Percentiles rank a stretch among this genome's conserved stretches.
Evolutionary conservation across 92 coral and sea anemone genomes (phyloP).

Genomic region (Epizoanthus scotinus): DNA sequence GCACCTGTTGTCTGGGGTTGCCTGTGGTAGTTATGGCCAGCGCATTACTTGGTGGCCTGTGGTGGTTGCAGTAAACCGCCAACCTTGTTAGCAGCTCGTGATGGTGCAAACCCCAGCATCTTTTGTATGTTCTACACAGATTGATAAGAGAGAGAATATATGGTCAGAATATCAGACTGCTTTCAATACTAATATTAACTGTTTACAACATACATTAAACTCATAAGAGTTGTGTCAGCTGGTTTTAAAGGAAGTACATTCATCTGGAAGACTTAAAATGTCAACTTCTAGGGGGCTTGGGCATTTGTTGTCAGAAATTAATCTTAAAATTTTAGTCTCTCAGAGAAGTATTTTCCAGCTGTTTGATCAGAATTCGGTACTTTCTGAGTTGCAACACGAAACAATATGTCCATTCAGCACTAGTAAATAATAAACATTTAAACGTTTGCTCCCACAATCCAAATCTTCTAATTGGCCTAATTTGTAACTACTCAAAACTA

Average conservation of each 20-base stretch:
- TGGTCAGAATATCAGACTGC: background rate
- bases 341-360: no score
- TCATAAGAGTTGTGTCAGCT: background rate
- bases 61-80: slow-evolving; percentile 95
- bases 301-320: background rate
- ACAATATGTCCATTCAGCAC: no score
- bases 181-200: background rate
- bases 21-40: background rate
- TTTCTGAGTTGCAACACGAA: no score
- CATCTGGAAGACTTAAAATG: no score
- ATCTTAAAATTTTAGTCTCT: no score
- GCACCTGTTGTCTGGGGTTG: background rate
- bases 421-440: no score
- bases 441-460: no score
- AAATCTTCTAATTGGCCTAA: no score
- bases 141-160: background rate
- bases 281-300: no score
- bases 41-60: slow-evolving; percentile 67
- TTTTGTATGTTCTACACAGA: slow-evolving; percentile 87
- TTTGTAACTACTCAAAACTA: no score
- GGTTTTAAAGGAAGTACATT: no score
- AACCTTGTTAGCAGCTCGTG: slow-evolving; percentile 96
- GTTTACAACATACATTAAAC: background rate
- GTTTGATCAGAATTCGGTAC: no score
- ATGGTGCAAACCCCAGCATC: slow-evolving; percentile 96